Percentiles rank a stretch among this genome's conserved stretches.
These are phyloP conservation scores for Myotis findleyi DNA, from an alignment of 2,797 vertebrate genomes.

Conservation along the genomic window DNA sequence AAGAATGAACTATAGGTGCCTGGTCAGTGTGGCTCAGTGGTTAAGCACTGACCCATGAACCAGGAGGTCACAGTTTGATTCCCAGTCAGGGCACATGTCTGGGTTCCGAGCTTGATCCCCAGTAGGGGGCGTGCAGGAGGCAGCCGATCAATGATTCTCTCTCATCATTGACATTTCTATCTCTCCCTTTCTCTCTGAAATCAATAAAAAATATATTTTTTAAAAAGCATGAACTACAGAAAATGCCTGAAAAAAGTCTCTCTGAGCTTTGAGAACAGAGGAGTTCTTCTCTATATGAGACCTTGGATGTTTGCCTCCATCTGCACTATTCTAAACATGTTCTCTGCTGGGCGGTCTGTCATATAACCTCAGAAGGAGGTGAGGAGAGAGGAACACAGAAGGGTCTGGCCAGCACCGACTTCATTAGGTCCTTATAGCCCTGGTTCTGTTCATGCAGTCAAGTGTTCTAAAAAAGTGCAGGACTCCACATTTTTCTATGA, in stretches of 20 bases:
- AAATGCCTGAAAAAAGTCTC: not conserved
- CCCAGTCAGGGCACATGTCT: too few relatives aligned
- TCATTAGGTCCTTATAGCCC: not conserved
- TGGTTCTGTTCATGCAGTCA: not conserved
- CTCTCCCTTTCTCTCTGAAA: too few relatives aligned
- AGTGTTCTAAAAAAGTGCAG: not conserved
- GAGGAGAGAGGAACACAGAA: not conserved
- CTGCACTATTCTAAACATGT: not conserved
- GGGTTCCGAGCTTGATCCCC: too few relatives aligned
- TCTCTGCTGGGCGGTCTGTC: not conserved
- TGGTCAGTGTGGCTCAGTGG: too few relatives aligned
- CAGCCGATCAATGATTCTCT: too few relatives aligned
- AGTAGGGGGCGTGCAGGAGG: too few relatives aligned
- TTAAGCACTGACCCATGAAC: too few relatives aligned
- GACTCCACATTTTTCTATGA: constrained; percentile 23
- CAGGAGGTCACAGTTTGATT: too few relatives aligned
- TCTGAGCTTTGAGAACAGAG: not conserved
- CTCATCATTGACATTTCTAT: too few relatives aligned
- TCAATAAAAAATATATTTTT: too few relatives aligned
- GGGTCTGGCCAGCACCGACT: not conserved
- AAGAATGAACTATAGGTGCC: not conserved
- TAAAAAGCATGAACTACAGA: not conserved
- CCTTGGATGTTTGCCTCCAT: not conserved
- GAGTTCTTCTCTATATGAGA: not conserved
- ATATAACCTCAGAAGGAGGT: not conserved